These are phyloP conservation scores for Rafetus swinhoei DNA, from an alignment of 2,113 vertebrate species.

Conservation along the genomic window DNA sequence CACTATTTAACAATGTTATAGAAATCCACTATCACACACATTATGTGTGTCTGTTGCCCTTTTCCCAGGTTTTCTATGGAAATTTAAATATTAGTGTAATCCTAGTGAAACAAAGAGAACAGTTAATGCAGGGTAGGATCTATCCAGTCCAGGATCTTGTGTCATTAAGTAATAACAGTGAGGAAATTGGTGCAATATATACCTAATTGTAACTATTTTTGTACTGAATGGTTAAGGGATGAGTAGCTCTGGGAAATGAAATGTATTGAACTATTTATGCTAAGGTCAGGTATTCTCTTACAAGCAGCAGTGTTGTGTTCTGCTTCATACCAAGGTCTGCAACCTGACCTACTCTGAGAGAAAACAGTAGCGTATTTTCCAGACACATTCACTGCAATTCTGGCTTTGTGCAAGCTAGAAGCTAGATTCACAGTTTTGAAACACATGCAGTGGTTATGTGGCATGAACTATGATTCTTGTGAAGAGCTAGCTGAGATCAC, in stretches of 20 bases:
- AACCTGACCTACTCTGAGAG: conserved; percentile 24
- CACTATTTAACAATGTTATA: conserved; percentile 48
- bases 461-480: conserved; percentile 55
- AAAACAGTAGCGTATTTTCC: conserved; percentile 25
- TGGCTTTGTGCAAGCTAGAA: conserved; percentile 42
- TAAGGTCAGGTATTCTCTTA: conserved; percentile 50
- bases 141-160: not conserved
- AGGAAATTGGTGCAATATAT: conserved; percentile 71
- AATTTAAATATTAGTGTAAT: conserved; percentile 57
- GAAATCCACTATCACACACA: conserved; percentile 64
- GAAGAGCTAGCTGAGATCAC: conserved; percentile 35
- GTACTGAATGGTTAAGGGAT: conserved; percentile 53
- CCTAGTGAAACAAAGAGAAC: conserved; percentile 59
- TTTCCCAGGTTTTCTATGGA: conserved; percentile 65
- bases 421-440: conserved; percentile 53
- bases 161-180: not conserved
- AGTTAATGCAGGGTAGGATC: conserved; percentile 40
- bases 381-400: conserved; percentile 45
- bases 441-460: conserved; percentile 31
- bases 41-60: conserved; percentile 64
- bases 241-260: conserved; percentile 53
- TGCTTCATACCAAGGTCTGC: conserved; percentile 43
- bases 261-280: conserved; percentile 52
- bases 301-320: conserved; percentile 14
- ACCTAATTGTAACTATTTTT: conserved; percentile 70